phyloP scores from a whole-genome alignment of 2,113 vertebrate species.

The Colistium nudipinnis region DNA sequence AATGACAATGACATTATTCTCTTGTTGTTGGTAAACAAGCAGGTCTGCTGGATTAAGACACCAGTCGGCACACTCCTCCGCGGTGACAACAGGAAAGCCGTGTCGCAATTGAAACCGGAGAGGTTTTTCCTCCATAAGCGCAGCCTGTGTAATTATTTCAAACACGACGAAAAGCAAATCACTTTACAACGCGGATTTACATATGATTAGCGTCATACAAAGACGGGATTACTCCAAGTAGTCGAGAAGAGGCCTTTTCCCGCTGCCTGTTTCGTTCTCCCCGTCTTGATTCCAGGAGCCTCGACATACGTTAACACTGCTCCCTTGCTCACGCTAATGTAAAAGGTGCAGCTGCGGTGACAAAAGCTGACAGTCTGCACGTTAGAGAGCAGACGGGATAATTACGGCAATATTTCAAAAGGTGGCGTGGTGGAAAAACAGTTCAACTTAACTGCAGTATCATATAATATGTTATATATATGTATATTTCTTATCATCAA shows the following conservation, averaged over 20 bases:
- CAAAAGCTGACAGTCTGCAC: slow-evolving; percentile 31
- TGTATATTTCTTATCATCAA: too few species aligned
- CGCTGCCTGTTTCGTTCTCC: slow-evolving; percentile 54
- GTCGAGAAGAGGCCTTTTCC: slow-evolving; percentile 62
- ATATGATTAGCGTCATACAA: slow-evolving; percentile 82
- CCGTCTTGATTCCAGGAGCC: slow-evolving; percentile 67
- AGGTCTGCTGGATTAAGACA: slow-evolving; percentile 75
- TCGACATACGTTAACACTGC: slow-evolving; percentile 68
- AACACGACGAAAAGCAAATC: slow-evolving; percentile 79
- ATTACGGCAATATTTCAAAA: slow-evolving; percentile 26
- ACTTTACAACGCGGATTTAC: slow-evolving; percentile 81
- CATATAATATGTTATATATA: too few species aligned
- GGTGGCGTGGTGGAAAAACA: slow-evolving; percentile 1
- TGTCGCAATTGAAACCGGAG: slow-evolving; percentile 74
- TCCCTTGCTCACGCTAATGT: slow-evolving; percentile 39
- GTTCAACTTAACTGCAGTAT: neutral
- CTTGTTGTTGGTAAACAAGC: slow-evolving; percentile 72
- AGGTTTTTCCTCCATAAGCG: slow-evolving; percentile 72
- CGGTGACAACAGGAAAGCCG: slow-evolving; percentile 71
- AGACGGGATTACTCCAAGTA: slow-evolving; percentile 77
- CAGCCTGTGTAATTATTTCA: slow-evolving; percentile 80
- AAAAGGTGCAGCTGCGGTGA: slow-evolving; percentile 36
- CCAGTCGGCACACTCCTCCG: slow-evolving; percentile 56
- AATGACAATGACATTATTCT: slow-evolving; percentile 73
- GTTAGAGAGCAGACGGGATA: slow-evolving; percentile 17